Evolutionary conservation across 2,113 vertebrate genomes (phyloP), one percentile per base, ranked within the genome.

Genomic region (Indicator indicator): DNA sequence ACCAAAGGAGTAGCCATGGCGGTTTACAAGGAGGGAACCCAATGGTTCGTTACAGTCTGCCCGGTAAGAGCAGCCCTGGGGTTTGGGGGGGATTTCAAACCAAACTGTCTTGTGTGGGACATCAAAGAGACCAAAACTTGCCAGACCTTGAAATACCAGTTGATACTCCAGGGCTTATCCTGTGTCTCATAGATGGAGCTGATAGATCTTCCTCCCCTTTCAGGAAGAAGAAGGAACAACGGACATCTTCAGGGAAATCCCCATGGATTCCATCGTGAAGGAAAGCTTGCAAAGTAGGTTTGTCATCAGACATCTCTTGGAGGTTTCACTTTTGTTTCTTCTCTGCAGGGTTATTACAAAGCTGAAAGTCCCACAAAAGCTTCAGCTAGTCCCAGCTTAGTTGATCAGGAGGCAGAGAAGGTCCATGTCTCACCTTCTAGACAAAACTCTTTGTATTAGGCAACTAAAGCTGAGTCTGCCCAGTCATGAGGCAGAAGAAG

Each of bases 1-100:
- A 97, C 93, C 12, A 95, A 95, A 79, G 98, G 98, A 26, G 96
- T 98, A 86, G 98, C 98, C 16, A 81, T 99, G 94, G 72, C 65
- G 0, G 71, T 98, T 36, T 83, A 89, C 50, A 75, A 94, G 15
- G 69, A 93, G 8, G 85, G 70, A 4, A 92, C 62, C 20, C 58
- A 71, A 0, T 97, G 96, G 94, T 85, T 96, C 3, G 93, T 97
- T 27, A 96, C 79, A 48, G 95, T 97, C n/a, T 96, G 96, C 23
- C 92, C 94, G 91, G 96, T 98, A 90, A 92, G 95, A 83, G 21
- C 78, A 14, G 21, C 59, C 24, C 16, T 71, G 18, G 2, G 24
- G 4, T 68, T 68, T 28, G 12, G 4, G 24, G 17, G 3, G 15
- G 23, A 44, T 50, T 50, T 54, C 19, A 12, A 28, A 28, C 12